Conservation (phyloP, 2,797 vertebrate genomes). For the Enteromius viviparus region DNA sequence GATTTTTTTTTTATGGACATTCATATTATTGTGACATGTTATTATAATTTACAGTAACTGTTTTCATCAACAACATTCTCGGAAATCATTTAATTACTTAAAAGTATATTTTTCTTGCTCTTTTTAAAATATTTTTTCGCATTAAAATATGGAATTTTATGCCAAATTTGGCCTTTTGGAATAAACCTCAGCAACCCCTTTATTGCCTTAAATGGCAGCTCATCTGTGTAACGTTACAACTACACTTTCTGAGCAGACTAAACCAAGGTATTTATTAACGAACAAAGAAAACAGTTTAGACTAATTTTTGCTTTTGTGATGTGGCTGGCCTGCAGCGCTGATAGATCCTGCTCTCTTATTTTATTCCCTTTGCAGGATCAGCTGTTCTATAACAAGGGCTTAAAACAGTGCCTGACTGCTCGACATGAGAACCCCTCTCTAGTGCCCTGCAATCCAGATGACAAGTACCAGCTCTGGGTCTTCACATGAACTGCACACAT, state of each 20-base stretch:
- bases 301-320: slow-evolving; percentile 32
- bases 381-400: slow-evolving; percentile 82
- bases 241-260: background rate
- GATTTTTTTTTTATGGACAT: background rate
- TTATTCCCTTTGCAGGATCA: slow-evolving; percentile 80
- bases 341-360: slow-evolving; percentile 39
- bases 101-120: background rate
- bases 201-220: background rate
- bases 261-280: slow-evolving; percentile 3
- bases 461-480: slow-evolving; percentile 91
- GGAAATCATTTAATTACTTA: background rate
- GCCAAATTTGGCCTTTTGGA: background rate
- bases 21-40: background rate
- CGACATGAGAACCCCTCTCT: slow-evolving; percentile 84
- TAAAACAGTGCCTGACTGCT: slow-evolving; percentile 88
- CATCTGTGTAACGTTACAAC: background rate
- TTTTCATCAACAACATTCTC: too few relatives aligned
- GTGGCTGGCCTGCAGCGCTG: slow-evolving; percentile 24
- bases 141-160: background rate
- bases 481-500: slow-evolving; percentile 78
- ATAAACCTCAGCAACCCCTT: background rate
- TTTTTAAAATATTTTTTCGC: background rate
- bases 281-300: background rate
- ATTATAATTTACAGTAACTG: background rate
- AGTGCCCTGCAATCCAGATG: slow-evolving; percentile 84